Evolutionary conservation across 2,888 invertebrate species (phyloP).

Genomic region (Limnephilus auricula): DNA sequence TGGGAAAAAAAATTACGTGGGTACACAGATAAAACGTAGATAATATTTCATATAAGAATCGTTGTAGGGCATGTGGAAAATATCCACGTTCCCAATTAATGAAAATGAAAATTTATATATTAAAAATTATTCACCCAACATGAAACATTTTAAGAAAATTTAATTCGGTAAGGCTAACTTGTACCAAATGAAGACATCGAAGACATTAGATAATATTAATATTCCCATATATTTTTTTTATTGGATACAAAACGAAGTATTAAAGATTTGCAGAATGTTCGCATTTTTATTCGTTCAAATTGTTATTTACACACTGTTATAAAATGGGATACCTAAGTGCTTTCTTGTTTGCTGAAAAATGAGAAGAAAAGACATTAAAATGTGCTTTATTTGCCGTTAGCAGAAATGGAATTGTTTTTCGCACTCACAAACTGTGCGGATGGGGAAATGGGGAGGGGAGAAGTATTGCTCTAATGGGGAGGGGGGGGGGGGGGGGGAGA

Average conservation of each 20-base stretch:
- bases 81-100: no score
- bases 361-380: slow-evolving; percentile 54
- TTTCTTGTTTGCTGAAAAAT: slow-evolving; percentile 48
- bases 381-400: slow-evolving; percentile 48
- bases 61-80: no score
- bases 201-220: not conserved
- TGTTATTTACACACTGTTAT: slow-evolving; percentile 37
- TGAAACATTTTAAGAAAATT: not conserved
- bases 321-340: slow-evolving; percentile 50
- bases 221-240: not conserved
- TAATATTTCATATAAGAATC: no score
- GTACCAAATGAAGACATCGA: not conserved
- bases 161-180: not conserved
- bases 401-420: slow-evolving; percentile 40
- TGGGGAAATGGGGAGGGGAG: not conserved
- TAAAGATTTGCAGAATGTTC: slow-evolving; percentile 34
- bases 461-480: not conserved
- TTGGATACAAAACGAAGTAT: slow-evolving; percentile 13
- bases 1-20: no score
- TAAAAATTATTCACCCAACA: not conserved
- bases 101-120: no score
- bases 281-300: slow-evolving; percentile 39
- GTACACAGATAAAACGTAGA: no score
- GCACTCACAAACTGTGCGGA: slow-evolving; percentile 27
- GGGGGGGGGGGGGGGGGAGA: not conserved